Percentiles rank a stretch among this genome's conserved stretches.
Conservation (phyloP, 2,888 invertebrate species). For the Lepidocyrtoides sp. region DNA sequence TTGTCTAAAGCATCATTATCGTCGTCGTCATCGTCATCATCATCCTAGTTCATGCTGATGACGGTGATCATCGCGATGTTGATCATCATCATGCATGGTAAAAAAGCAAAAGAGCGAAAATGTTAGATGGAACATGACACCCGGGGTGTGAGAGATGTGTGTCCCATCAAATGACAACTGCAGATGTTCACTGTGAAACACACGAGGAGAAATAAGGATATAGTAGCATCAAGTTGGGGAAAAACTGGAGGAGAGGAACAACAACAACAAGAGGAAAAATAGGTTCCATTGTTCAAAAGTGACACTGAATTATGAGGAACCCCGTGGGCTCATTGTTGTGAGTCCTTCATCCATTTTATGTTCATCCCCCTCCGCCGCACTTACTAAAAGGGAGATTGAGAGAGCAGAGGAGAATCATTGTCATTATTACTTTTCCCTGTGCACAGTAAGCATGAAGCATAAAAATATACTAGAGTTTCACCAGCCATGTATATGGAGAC, state of each 20-base stretch:
- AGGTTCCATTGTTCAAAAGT: constrained; percentile 78
- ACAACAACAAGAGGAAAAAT: constrained; percentile 72
- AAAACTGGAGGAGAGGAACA: constrained; percentile 52
- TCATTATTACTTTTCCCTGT: constrained; percentile 62
- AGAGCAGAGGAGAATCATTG: constrained; percentile 35
- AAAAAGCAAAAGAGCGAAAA: constrained; percentile 68
- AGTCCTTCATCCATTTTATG: constrained; percentile 76
- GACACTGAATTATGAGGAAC: constrained; percentile 82
- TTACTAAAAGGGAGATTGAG: not conserved
- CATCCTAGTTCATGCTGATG: not conserved
- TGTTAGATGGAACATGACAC: constrained; percentile 77
- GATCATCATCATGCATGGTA: constrained; percentile 45
- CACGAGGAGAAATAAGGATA: constrained; percentile 58
- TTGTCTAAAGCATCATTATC: constrained; percentile 41
- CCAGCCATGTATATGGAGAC: not conserved
- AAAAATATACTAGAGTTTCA: not conserved
- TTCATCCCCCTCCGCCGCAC: constrained; percentile 57
- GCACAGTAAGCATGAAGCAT: not conserved
- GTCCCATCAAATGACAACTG: constrained; percentile 81
- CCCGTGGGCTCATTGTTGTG: constrained; percentile 81
- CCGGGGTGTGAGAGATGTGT: constrained; percentile 80
- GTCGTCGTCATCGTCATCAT: constrained; percentile 29
- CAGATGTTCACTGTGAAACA: constrained; percentile 76
- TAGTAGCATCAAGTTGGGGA: not conserved
- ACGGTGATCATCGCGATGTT: constrained; percentile 29